A percentile compares a stretch with the other conserved stretches of the same genome.
Evolutionary conservation across 2,888 invertebrate species (phyloP).

Genomic region (Lithosia quadra): DNA sequence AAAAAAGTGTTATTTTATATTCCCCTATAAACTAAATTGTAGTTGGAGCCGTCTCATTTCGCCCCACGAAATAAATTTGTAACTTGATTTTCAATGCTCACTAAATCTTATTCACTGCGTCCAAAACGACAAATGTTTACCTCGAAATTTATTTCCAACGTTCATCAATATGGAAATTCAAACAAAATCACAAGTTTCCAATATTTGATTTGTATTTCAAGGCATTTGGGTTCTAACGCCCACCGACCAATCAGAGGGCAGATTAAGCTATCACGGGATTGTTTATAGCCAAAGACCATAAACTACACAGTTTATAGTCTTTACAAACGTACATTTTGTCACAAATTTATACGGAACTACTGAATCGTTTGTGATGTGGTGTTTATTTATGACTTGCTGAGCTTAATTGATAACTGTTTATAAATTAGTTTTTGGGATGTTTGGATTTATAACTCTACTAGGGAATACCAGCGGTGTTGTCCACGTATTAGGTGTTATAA

Average conservation of each 20-base stretch:
- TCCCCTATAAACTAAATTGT: not conserved
- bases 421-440: constrained; percentile 25
- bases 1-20: no score
- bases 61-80: constrained; percentile 2
- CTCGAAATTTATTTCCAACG: constrained; percentile 14
- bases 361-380: constrained; percentile 41
- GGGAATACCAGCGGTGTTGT: not conserved
- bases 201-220: constrained; percentile 49
- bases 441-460: constrained; percentile 19
- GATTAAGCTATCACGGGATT: constrained; percentile 47
- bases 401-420: constrained; percentile 48
- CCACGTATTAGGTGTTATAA: not conserved
- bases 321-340: constrained; percentile 47
- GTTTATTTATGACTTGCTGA: constrained; percentile 42
- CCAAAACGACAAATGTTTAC: constrained; percentile 9
- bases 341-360: constrained; percentile 48
- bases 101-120: constrained; percentile 16
- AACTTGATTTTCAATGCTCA: constrained; percentile 14
- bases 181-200: constrained; percentile 32
- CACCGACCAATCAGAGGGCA: constrained; percentile 45
- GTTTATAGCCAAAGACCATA: constrained; percentile 38
- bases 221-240: constrained; percentile 45
- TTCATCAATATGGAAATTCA: constrained; percentile 39
- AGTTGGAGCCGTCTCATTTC: not conserved
- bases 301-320: constrained; percentile 23